Base-by-base conservation (phyloP, 2,888 invertebrate genomes). In the Drosophila fungiperda region DNA sequence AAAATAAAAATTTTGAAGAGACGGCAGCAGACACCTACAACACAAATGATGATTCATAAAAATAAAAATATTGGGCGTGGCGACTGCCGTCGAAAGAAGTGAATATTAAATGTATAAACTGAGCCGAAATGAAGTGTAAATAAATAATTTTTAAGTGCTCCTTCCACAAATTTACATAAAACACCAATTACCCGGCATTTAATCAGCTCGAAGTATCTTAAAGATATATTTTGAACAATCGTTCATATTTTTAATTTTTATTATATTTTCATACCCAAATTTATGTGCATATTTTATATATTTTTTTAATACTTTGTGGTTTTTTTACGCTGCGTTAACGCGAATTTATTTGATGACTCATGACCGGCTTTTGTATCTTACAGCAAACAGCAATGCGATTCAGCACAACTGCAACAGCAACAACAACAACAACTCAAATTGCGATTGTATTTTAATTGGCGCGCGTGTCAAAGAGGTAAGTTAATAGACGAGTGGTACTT, bases 391-490 rank as follows among this genome's bases (percentile, higher is more conserved):
- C 68, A 48, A 76, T 79, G 73, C 70, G 58, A 69, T 64, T 67
- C 54, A 61, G 67, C 61, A 54, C 45, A 50, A 69, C 57, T 72
- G 50, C 68, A 70, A n/a, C 71, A 72, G 40, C 33, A 57, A 35
- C 48, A 54, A 53, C 20, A 36, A n/a, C 1, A 48, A 15, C 40
- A 50, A 54, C 38, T 61, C 64, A 73, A 68, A 77, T n/a, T 35
- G 53, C 53, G 23, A 35, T 35, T 35, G 35, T 35, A 53, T 23
- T 60, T 68, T 83, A 82, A 80, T 80, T 75, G 78, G 78, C 73
- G 81, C 78, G 85, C 82, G 84, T 82, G 84, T 76, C 76, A 72
- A 78, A 83, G 84, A 81, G 82, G 82, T 82, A 55, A 82, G 78
- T 76, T 74, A 59, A 62, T 67, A 71, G 63, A 50, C 57, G 55